Evolutionary conservation across 2,113 vertebrate species (phyloP).

Genomic region (Cardinalis cardinalis): DNA sequence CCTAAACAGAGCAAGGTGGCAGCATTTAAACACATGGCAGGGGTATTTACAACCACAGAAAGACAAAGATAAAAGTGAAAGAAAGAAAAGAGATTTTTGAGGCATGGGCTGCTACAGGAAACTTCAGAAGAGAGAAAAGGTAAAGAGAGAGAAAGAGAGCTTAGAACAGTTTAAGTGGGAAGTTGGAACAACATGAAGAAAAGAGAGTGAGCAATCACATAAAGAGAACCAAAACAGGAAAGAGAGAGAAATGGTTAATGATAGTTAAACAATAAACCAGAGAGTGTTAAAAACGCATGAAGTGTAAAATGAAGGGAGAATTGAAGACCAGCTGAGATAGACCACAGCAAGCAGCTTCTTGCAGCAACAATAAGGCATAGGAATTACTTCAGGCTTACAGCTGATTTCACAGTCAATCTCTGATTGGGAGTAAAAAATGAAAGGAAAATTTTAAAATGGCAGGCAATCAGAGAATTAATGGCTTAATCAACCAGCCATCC

Average conservation of each 20-base stretch:
- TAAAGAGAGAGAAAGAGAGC: neutral
- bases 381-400: conserved; percentile 4
- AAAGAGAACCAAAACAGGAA: neutral
- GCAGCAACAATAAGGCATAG: neutral
- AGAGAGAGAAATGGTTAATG: neutral
- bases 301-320: neutral
- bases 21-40: neutral
- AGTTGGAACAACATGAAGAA: neutral
- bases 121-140: neutral
- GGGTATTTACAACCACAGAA: neutral
- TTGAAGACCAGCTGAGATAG: neutral
- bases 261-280: neutral
- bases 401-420: conserved; percentile 19
- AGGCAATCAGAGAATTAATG: neutral
- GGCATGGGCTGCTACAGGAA: neutral
- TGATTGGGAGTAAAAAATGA: neutral
- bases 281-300: neutral
- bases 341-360: neutral
- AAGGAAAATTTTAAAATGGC: neutral
- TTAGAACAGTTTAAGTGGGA: neutral
- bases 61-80: neutral
- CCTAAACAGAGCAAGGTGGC: neutral
- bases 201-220: neutral
- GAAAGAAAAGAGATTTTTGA: neutral
- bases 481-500: neutral